Base-by-base conservation (phyloP, 2,797 vertebrate species). In the Sylvilagus floridanus region DNA sequence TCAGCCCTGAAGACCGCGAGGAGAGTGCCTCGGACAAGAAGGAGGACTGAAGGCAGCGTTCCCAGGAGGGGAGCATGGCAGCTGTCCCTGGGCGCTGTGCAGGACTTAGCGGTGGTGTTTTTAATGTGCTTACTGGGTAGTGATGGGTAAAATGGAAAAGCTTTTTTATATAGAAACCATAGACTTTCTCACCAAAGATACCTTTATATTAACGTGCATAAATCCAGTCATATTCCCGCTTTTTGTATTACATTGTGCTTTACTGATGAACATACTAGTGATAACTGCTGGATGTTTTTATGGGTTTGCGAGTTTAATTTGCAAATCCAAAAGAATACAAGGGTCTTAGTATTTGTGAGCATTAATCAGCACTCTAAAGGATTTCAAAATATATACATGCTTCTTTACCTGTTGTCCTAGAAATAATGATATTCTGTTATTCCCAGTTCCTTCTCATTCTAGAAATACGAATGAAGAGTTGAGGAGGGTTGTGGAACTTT, bases 11-110 rank as follows among this genome's bases (percentile, higher is more conserved):
- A 96, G 82, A 37, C 76, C 97, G 97, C n/a, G 98, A 90, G 11
- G 96, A 97, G 66, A 93, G 97, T 93, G 97, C 96, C 88, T 99
- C 99, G 21, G 99, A 99, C 98, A 99, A 99, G 98, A 99, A 99
- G 91, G 99, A 99, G 9, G 99, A 99, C 97, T 99, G 98, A 99
- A 68, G 13, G 8, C 19, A 5, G 86, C 32, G 26, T 9, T n/a
- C 12, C 57, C 68, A 37, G 7, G 3, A 50, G 82, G 30, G 60
- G 57, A 69, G 71, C 3, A 17, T 7, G 68, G 52, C 84, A 84
- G 68, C 71, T 79, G 79, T 95, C 28, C 4, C 94, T 21, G 21
- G 85, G 32, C 90, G 52, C 52, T 66, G 22, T 24, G 30, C 52
- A 93, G 42, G 9, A 10, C 73, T 63, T n/a, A 52, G 4, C 54